Conservation (phyloP, 2,113 vertebrate genomes). For the Zapornia atra region DNA sequence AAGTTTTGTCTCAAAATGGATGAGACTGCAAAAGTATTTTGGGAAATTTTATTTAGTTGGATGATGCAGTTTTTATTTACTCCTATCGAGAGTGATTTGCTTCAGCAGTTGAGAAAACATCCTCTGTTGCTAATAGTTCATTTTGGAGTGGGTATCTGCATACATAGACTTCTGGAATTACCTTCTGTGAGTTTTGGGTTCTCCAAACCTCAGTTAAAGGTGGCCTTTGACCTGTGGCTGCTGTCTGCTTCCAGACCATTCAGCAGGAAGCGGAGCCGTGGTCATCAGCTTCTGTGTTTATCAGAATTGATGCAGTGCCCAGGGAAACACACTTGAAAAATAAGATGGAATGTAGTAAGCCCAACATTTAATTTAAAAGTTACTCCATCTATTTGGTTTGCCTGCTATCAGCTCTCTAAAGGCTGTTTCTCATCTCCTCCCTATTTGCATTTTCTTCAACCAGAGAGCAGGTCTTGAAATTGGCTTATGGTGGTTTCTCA, state of each 20-base stretch:
- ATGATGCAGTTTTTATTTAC: not conserved
- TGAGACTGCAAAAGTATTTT: not conserved
- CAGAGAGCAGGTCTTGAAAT: not conserved
- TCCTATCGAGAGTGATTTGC: not conserved
- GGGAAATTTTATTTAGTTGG: not conserved
- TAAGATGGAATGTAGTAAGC: not conserved
- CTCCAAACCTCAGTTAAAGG: not conserved
- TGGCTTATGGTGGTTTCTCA: not conserved
- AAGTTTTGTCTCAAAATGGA: not conserved
- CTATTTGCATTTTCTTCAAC: conserved; percentile 9
- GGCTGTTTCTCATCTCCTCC: not conserved
- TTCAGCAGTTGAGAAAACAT: not conserved
- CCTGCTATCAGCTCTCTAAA: not conserved
- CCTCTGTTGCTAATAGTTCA: not conserved
- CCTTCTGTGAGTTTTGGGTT: not conserved
- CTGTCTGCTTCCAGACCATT: not conserved
- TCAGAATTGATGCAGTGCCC: not conserved
- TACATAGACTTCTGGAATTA: not conserved
- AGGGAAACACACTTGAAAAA: conserved; percentile 8
- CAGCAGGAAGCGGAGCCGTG: not conserved
- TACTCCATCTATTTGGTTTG: not conserved
- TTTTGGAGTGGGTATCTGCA: not conserved
- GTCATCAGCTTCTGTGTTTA: not conserved
- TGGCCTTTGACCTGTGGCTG: not conserved
- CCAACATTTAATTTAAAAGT: not conserved